Base-by-base conservation (phyloP, 2,888 invertebrate species). In the Tryphoninae sp. region DNA sequence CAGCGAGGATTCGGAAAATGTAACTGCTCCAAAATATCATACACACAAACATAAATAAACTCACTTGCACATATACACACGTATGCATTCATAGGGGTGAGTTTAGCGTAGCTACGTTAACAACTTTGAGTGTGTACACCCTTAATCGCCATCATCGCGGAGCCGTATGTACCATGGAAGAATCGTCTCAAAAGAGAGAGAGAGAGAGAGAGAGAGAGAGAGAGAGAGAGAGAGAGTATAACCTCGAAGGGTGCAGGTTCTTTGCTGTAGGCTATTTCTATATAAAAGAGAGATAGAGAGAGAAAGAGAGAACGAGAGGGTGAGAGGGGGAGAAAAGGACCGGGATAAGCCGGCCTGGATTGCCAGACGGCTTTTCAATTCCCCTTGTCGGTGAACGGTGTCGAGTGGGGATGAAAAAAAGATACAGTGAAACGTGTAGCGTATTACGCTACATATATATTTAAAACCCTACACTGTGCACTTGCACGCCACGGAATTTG, bases 291-390 rank as follows among this genome's bases (percentile, higher is more conserved):
- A 51, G 51, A 72, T 59, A 64, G 71, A 80, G 26, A 26, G 45
- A 7, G 19, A 51, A 45, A 72, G 64, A 64, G 71, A 80, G 59
- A 22, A 22, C 16, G 45, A 7, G 16, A 51, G 53, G 61, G 62
- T 69, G 71, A 80, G 55, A 71, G 80, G 81, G 84, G 72, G 84
- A 80, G 82, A 71, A 67, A 82, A 81, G 83, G 86, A 78, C 84
- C 81, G 79, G 87, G 90, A 91, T 91, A 91, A 91, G 89, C 91
- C 87, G 85, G 88, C 26, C 86, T 86, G 90, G 90, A 91, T 91
- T 90, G 90, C 90, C 89, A 88, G 89, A 89, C 89, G 88, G 91
- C 89, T 89, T 90, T 91, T 91, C 91, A 91, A 91, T 91, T 90
- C 91, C 90, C 90, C 90, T 90, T 87, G 89, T 90, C 89, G 88